These are phyloP conservation scores for Eulacestoma nigropectus DNA, from an alignment of 2,113 vertebrate genomes.

Conservation along the genomic window DNA sequence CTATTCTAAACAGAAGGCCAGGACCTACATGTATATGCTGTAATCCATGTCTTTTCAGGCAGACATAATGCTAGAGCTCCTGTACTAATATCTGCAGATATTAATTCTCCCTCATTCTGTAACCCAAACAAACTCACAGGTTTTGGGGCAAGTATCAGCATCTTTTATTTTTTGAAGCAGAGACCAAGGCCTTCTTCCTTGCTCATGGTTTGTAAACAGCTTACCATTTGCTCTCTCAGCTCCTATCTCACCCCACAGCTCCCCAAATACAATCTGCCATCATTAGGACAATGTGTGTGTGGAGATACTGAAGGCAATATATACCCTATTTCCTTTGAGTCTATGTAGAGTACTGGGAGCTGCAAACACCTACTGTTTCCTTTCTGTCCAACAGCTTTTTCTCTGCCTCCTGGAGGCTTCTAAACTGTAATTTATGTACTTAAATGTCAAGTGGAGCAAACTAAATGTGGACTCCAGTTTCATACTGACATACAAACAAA, in stretches of 20 bases:
- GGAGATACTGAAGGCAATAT: not conserved
- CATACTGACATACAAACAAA: not conserved
- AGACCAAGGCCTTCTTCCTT: not conserved
- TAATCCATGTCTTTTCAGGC: not conserved
- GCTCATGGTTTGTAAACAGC: fast-evolving
- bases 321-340: not conserved
- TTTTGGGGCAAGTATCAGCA: not conserved
- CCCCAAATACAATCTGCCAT: too few species aligned
- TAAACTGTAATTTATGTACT: not conserved
- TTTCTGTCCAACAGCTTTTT: not conserved
- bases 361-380: not conserved
- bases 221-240: not conserved
- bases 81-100: not conserved
- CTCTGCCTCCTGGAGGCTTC: not conserved
- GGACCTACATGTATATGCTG: not conserved
- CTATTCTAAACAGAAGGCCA: not conserved
- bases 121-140: not conserved
- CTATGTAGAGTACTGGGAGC: not conserved
- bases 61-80: fast-evolving
- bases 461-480: not conserved
- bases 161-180: not conserved
- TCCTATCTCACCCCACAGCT: not conserved
- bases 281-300: fast-evolving
- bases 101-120: not conserved
- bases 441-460: not conserved